Base-by-base conservation (phyloP, 2,888 invertebrate genomes). In the Bombyx huttoni region DNA sequence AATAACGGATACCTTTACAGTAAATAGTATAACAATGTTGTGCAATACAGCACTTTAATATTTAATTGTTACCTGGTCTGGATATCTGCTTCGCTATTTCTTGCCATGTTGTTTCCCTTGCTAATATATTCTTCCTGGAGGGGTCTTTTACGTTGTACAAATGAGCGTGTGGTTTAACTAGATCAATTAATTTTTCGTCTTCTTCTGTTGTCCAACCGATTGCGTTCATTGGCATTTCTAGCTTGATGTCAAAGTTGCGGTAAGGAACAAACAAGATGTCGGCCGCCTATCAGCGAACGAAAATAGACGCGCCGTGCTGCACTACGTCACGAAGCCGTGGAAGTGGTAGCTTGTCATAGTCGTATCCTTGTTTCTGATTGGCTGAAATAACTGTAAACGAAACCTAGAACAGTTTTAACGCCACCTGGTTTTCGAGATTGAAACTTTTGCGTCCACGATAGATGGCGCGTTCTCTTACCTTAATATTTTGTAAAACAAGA, bases 271-370 rank as follows among this genome's bases (percentile, higher is more conserved):
- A 79, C 85, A 87, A 87, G 78, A 86, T 87, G 86, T 84, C 84
- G 65, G 73, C 78, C 67, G 63, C 84, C 84, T 82, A 84, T 83
- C 84, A 79, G 63, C 73, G 68, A 73, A 73, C 75, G 72, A 70
- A 82, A 79, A 82, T 81, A 81, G 70, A 64, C 73, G 75, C 75
- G 77, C 78, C 78, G 81, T 77, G 80, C 80, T 75, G 75, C 74
- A 77, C 76, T 67, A 85, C 84, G 83, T 82, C 81, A 83, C 75
- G 62, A 63, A 53, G 52, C 48, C 53, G 61, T 56, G 62, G 64
- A 57, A 55, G 54, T 64, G 12, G 40, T 63, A 53, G 56, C 58
- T 57, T 64, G 67, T 64, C 63, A 61, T 61, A 65, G 59, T 53
- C 53, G 55, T 54, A 58, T 60, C 54, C 54, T 49, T 53, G 59